phyloP scores from a whole-genome alignment of 1,140 invertebrate genomes.

The Drosophila melanica region DNA sequence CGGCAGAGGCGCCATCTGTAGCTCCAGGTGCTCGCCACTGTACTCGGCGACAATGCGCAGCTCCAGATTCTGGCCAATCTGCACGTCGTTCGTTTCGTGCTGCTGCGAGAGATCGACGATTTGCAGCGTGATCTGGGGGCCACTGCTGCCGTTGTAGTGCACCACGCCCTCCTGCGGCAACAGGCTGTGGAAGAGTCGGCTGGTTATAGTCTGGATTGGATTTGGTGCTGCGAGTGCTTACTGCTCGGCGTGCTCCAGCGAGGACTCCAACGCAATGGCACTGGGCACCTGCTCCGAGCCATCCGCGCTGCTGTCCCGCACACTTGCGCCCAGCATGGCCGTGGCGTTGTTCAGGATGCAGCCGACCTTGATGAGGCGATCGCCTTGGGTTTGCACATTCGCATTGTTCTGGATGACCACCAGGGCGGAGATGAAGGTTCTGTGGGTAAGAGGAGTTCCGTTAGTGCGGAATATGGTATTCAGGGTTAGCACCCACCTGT shows the following conservation, averaged over 20 bases:
- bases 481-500: constrained; percentile 36
- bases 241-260: constrained; percentile 72
- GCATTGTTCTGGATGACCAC: constrained; percentile 88
- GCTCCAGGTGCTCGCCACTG: constrained; percentile 46
- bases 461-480: neutral
- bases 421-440: constrained; percentile 87
- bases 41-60: constrained; percentile 76
- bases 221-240: constrained; percentile 17
- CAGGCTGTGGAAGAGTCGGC: constrained; percentile 33
- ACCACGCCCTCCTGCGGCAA: constrained; percentile 63
- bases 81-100: constrained; percentile 76
- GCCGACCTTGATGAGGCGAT: constrained; percentile 87
- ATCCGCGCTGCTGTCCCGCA: constrained; percentile 42
- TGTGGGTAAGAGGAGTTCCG: neutral
- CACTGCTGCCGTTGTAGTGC: constrained; percentile 61
- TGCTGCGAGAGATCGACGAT: constrained; percentile 77
- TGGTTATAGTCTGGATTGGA: neutral
- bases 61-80: constrained; percentile 79
- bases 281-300: constrained; percentile 64
- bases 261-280: constrained; percentile 75
- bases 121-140: constrained; percentile 63
- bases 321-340: constrained; percentile 25
- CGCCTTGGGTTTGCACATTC: constrained; percentile 87
- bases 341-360: constrained; percentile 85
- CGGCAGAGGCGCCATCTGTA: constrained; percentile 64